phyloP scores from a whole-genome alignment of 2,888 invertebrate species.

The Sylvicola cinctus region DNA sequence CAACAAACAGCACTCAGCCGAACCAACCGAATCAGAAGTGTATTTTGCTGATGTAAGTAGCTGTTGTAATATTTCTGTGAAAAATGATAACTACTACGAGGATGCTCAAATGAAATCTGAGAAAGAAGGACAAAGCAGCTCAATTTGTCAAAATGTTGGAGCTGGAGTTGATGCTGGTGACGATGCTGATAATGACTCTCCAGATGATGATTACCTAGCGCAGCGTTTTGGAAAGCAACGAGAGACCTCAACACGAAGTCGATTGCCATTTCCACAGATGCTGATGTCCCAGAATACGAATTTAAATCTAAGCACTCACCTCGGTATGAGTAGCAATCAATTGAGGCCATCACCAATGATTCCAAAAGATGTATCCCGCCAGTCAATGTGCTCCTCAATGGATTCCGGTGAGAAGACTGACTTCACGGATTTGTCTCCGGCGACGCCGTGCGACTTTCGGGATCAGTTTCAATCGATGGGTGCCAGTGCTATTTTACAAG shows the following conservation, averaged over 20 bases:
- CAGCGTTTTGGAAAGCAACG: conserved; percentile 33
- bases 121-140: too few species aligned
- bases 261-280: conserved; percentile 32
- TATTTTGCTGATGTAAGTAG: conserved; percentile 75
- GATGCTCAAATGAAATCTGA: conserved; percentile 15
- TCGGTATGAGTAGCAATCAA: conserved; percentile 6
- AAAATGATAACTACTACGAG: conserved; percentile 27
- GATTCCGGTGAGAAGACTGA: conserved; percentile 22
- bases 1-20: conserved; percentile 14
- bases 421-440: conserved; percentile 24
- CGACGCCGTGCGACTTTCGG: conserved; percentile 19
- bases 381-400: conserved; percentile 20
- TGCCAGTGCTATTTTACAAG: conserved; percentile 3
- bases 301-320: not conserved
- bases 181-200: too few species aligned
- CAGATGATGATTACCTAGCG: conserved; percentile 35
- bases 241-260: conserved; percentile 35
- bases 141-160: conserved; percentile 8
- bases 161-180: too few species aligned
- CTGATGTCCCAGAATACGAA: conserved; percentile 3
- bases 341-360: conserved; percentile 11
- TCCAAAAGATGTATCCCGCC: conserved; percentile 20
- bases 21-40: conserved; percentile 58
- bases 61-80: conserved; percentile 56
- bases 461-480: conserved; percentile 9